Percentiles rank a stretch among this genome's conserved stretches.
Evolutionary conservation across 64 coral and sea anemone species (phyloP).

Genomic region (Montipora capricornis): DNA sequence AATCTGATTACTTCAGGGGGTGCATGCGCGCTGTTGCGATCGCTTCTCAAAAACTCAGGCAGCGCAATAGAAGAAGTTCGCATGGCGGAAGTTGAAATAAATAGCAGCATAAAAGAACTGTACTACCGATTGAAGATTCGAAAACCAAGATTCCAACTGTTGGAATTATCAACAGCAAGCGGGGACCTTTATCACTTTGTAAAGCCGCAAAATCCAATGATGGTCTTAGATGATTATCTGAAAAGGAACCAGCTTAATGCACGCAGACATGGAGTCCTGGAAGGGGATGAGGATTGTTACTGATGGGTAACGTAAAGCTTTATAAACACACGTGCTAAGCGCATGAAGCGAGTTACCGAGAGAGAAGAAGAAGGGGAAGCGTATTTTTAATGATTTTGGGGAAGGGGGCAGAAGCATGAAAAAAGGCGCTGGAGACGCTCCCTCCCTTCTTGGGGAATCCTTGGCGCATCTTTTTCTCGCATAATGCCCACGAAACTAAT

Average conservation of each 20-base stretch:
- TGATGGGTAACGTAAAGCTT: neutral
- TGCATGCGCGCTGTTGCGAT: conserved; percentile 69
- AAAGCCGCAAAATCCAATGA: conserved; percentile 66
- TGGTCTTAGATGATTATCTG: conserved; percentile 76
- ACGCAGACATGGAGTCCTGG: neutral
- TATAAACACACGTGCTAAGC: no score
- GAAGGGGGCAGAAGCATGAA: no score
- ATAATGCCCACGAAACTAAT: no score
- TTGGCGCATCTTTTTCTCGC: no score
- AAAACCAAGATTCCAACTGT: conserved; percentile 64
- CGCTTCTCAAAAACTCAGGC: conserved; percentile 56
- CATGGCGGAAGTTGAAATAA: conserved; percentile 86
- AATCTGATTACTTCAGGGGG: conserved; percentile 76
- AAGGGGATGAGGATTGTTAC: neutral
- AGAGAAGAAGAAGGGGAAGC: no score
- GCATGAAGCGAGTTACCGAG: no score
- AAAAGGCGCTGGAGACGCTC: no score
- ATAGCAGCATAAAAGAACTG: conserved; percentile 62
- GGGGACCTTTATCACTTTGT: conserved; percentile 81
- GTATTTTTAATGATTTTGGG: no score
- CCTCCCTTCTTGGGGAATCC: no score
- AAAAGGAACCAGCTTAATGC: conserved; percentile 61
- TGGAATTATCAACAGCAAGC: conserved; percentile 75
- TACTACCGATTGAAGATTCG: conserved; percentile 62
- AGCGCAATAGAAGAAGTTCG: conserved; percentile 63